Conservation (phyloP, 2,888 invertebrate species). For the Merodon equestris region DNA sequence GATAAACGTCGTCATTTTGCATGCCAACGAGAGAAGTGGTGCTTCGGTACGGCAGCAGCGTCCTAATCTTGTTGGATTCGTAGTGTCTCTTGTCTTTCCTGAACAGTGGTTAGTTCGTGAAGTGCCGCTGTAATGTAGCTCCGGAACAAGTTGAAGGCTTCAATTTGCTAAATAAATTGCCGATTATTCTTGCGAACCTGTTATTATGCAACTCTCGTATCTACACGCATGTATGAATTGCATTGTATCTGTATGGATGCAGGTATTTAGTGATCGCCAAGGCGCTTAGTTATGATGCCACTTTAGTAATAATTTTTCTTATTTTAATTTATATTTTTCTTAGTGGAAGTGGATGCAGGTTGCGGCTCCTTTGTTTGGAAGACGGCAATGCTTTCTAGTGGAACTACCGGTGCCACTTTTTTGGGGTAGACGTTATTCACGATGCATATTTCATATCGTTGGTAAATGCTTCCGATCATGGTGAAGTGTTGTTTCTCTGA, state of each 20-base stretch:
- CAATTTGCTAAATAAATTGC: slow-evolving; percentile 66
- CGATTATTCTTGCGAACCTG: slow-evolving; percentile 64
- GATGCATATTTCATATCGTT: too few species aligned
- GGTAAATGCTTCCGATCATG: too few species aligned
- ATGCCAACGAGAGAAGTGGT: slow-evolving; percentile 37
- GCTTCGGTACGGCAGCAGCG: slow-evolving; percentile 20
- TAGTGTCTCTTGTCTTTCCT: too few species aligned
- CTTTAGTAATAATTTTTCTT: slow-evolving; percentile 59
- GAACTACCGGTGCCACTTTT: too few species aligned
- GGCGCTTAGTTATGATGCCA: slow-evolving; percentile 53
- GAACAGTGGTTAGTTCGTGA: slow-evolving; percentile 4
- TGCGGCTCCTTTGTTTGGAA: slow-evolving; percentile 5
- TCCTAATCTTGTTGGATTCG: slow-evolving; percentile 3
- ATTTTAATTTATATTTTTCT: slow-evolving; percentile 53
- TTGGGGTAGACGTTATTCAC: too few species aligned
- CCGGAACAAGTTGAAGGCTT: slow-evolving; percentile 65
- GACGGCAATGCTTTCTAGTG: too few species aligned
- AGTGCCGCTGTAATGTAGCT: slow-evolving; percentile 38
- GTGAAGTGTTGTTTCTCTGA: too few species aligned
- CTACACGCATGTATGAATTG: slow-evolving; percentile 23
- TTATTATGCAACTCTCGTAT: slow-evolving; percentile 52
- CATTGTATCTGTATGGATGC: slow-evolving; percentile 1
- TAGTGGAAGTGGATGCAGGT: slow-evolving; percentile 36
- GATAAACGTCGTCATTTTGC: slow-evolving; percentile 64
- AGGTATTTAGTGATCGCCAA: slow-evolving; percentile 23